Evolutionary conservation across 2,797 vertebrate genomes (phyloP).

Genomic region (Cyclopterus lumpus): DNA sequence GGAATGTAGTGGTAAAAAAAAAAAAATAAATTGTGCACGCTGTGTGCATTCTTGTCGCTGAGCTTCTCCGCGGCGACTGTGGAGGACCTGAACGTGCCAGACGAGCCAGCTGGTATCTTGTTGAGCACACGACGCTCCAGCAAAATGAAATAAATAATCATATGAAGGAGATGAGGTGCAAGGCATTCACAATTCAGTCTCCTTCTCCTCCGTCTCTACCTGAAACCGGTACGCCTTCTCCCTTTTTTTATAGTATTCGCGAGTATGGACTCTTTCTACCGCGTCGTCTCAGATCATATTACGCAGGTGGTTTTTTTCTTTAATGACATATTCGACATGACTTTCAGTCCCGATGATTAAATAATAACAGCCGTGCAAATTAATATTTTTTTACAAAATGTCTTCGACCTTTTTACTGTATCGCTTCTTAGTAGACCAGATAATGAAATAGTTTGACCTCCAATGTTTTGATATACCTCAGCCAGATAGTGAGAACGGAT

Average conservation of each 20-base stretch:
- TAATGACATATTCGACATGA: background rate
- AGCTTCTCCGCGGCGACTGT: slow-evolving; percentile 67
- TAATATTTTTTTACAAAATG: too few species aligned
- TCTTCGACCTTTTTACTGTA: slow-evolving; percentile 15
- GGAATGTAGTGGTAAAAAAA: slow-evolving; percentile 45
- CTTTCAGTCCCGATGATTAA: slow-evolving; percentile 13
- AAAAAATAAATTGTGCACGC: slow-evolving; percentile 68
- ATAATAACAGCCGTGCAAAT: slow-evolving; percentile 30
- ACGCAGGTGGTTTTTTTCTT: too few species aligned
- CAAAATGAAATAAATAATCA: slow-evolving; percentile 28
- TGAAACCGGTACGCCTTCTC: background rate
- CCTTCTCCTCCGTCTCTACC: background rate
- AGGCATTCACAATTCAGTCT: slow-evolving; percentile 33
- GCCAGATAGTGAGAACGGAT: slow-evolving; percentile 49
- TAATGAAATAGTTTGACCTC: slow-evolving; percentile 35
- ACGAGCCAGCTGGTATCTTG: slow-evolving; percentile 72
- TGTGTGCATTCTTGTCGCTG: slow-evolving; percentile 60
- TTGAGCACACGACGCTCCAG: slow-evolving; percentile 64
- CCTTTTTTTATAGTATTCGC: background rate
- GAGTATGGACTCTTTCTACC: background rate
- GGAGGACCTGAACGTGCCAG: slow-evolving; percentile 68
- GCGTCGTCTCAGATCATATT: too few species aligned
- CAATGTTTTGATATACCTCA: slow-evolving; percentile 50
- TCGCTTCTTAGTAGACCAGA: slow-evolving; percentile 18
- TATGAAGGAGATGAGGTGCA: slow-evolving; percentile 31